These are phyloP conservation scores for Neosilurus mollespiculum DNA, from an alignment of 2,797 vertebrate genomes.

Conservation along the genomic window DNA sequence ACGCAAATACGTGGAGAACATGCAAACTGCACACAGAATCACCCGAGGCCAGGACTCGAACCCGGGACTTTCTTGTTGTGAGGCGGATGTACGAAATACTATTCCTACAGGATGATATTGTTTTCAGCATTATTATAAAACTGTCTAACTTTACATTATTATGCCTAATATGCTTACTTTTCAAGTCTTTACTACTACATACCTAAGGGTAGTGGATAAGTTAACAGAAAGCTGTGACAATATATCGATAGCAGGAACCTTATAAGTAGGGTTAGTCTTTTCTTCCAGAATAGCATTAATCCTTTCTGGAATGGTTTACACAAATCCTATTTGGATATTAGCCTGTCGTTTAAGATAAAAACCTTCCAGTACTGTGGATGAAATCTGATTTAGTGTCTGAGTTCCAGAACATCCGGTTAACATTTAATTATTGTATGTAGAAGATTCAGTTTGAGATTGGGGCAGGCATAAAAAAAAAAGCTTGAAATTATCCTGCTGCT, in stretches of 20 bases:
- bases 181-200: background rate
- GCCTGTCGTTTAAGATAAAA: background rate
- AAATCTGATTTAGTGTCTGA: background rate
- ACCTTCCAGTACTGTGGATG: background rate
- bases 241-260: background rate
- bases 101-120: background rate
- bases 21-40: too few species aligned
- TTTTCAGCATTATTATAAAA: background rate
- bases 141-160: background rate
- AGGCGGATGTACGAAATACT: too few species aligned
- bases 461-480: background rate
- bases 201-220: background rate
- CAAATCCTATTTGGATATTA: background rate
- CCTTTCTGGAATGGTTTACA: background rate
- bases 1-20: too few species aligned
- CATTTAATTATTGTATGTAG: background rate
- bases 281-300: conserved; percentile 2
- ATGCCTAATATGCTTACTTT: background rate
- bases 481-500: background rate
- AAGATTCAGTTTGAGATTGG: background rate
- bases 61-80: too few species aligned
- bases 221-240: background rate
- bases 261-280: background rate
- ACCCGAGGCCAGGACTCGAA: too few species aligned
- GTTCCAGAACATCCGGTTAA: background rate